These are phyloP conservation scores for Pollimyrus isidori DNA, from an alignment of 2,113 vertebrate genomes.

Conservation along the genomic window DNA sequence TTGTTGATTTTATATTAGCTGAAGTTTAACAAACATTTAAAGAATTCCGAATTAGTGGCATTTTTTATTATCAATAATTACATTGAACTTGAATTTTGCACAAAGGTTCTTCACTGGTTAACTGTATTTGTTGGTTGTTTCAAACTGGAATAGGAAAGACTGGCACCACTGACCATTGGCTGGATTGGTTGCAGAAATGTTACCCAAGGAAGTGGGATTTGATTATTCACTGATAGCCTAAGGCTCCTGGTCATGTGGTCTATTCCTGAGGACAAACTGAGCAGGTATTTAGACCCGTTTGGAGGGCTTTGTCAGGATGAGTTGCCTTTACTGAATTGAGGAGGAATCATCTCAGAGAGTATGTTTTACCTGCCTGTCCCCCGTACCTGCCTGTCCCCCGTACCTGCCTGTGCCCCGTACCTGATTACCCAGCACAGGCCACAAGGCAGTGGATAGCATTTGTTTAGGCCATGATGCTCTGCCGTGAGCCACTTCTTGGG, in stretches of 20 bases:
- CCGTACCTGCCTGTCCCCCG: background rate
- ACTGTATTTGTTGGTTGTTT: background rate
- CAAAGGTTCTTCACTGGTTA: background rate
- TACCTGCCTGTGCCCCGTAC: background rate
- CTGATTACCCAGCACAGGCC: background rate
- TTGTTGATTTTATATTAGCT: background rate
- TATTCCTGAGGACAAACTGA: background rate
- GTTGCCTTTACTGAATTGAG: background rate
- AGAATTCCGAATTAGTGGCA: background rate
- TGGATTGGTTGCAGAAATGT: background rate
- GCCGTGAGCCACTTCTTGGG: background rate
- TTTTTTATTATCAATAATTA: background rate
- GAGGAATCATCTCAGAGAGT: no score
- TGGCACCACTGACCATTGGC: background rate
- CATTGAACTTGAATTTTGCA: background rate
- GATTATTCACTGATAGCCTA: no score
- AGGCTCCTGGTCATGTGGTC: background rate
- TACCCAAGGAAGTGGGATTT: background rate
- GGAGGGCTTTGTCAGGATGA: background rate
- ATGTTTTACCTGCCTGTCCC: no score
- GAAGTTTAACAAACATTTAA: background rate
- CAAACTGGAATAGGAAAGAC: background rate
- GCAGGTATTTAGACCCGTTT: background rate
- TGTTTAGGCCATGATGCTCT: background rate
- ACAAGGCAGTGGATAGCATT: background rate